These are phyloP conservation scores for Tragelaphus eurycerus DNA, from an alignment of 2,797 vertebrate genomes.

Conservation along the genomic window DNA sequence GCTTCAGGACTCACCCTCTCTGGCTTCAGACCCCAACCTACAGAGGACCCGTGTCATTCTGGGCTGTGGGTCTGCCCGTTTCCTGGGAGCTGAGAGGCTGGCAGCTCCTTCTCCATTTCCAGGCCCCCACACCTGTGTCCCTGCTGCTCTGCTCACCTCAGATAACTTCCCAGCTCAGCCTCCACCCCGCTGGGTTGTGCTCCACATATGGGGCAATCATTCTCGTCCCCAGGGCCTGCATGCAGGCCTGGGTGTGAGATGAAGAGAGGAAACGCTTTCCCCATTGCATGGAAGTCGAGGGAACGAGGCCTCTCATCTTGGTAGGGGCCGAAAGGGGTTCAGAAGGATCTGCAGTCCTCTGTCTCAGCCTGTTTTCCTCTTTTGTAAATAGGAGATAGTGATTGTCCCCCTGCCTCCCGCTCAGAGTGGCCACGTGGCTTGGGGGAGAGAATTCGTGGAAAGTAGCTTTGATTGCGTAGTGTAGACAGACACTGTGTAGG, in stretches of 20 bases:
- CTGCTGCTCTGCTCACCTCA: neutral
- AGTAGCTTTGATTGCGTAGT: neutral
- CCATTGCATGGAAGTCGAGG: fast-evolving
- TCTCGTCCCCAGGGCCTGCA: neutral
- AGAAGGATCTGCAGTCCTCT: neutral
- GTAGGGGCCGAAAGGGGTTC: neutral
- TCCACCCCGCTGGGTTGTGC: neutral
- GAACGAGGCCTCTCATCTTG: neutral
- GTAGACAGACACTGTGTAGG: neutral
- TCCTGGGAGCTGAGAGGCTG: neutral
- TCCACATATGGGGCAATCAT: neutral
- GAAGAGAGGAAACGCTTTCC: neutral
- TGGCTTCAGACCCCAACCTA: neutral
- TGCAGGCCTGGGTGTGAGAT: neutral
- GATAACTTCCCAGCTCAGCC: neutral
- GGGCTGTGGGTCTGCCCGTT: neutral
- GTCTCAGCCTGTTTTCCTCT: neutral
- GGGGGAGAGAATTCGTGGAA: neutral
- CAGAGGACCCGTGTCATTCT: neutral
- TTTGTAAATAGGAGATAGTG: neutral
- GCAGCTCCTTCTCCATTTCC: neutral
- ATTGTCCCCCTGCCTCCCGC: neutral
- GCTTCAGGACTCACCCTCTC: neutral
- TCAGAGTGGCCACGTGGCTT: neutral
- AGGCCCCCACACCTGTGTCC: too few relatives aligned